phyloP scores from a whole-genome alignment of 2,113 vertebrate species.

The cat (Felis catus) region DNA sequence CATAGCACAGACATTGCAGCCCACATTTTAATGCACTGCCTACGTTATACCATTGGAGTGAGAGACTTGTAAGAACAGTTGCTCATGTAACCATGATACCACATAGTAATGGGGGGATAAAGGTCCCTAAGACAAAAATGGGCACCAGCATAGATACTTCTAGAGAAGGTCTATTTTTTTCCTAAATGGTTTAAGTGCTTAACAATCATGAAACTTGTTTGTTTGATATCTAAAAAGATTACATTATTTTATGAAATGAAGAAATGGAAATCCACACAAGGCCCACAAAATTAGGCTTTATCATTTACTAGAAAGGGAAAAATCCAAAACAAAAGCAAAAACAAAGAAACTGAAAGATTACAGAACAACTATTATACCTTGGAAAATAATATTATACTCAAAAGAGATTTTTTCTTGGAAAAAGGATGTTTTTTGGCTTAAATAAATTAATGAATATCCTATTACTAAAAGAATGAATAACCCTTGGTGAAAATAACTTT shows the following conservation, averaged over 20 bases:
- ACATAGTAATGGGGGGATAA: background rate
- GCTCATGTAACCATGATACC: background rate
- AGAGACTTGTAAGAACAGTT: background rate
- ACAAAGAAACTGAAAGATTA: background rate
- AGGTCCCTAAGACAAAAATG: background rate
- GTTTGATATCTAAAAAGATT: background rate
- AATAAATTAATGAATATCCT: background rate
- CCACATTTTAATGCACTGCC: constrained; percentile 25
- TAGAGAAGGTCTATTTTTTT: background rate
- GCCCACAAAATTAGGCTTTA: background rate
- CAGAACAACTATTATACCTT: background rate
- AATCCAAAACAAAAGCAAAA: background rate
- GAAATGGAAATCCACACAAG: background rate
- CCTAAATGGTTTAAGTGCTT: background rate
- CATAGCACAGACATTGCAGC: background rate
- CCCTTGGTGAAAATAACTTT: background rate
- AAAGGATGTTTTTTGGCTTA: background rate
- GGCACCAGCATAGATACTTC: background rate
- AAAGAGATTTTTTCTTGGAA: background rate
- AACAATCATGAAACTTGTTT: background rate
- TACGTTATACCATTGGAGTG: background rate
- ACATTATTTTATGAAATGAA: background rate
- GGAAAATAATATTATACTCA: background rate
- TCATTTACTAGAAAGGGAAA: background rate
- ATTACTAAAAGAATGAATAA: background rate